These are phyloP conservation scores for Luidia sarsii DNA, from an alignment of 53 echinoderm and acorn worm genomes.

Conservation along the genomic window DNA sequence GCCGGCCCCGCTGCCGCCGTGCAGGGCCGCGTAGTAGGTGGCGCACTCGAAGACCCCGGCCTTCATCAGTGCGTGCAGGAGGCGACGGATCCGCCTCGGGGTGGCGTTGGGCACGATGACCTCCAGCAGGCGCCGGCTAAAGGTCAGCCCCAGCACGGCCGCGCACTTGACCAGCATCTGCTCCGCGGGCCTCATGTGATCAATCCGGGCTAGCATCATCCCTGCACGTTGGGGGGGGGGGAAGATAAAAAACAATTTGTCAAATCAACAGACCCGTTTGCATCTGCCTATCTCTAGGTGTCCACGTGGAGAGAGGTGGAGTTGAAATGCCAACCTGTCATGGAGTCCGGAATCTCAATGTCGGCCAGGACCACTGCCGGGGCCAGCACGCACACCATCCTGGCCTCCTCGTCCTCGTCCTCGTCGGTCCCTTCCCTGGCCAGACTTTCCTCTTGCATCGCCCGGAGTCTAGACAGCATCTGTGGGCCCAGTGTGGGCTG, in stretches of 20 bases:
- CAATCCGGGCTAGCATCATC: conserved; percentile 92
- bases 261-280: too few species aligned
- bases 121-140: conserved; percentile 79
- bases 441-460: conserved; percentile 35
- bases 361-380: conserved; percentile 73
- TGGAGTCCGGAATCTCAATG: conserved; percentile 84
- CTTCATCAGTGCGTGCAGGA: conserved; percentile 77
- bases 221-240: conserved; percentile 46
- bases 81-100: conserved; percentile 62
- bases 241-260: too few species aligned
- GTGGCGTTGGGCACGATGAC: conserved; percentile 74
- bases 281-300: too few species aligned
- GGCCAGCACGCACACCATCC: conserved; percentile 80
- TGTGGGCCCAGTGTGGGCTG: background rate
- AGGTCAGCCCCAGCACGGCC: conserved; percentile 88
- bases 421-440: conserved; percentile 46
- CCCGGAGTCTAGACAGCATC: conserved; percentile 3
- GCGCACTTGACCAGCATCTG: conserved; percentile 97
- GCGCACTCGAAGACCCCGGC: conserved; percentile 95
- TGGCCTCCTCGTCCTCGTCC: conserved; percentile 48
- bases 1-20: conserved; percentile 6
- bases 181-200: conserved; percentile 88
- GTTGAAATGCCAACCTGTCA: conserved; percentile 72
- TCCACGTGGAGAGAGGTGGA: too few species aligned
- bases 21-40: conserved; percentile 22